phyloP scores from a whole-genome alignment of 2,113 vertebrate species.

The Tragelaphus buxtoni region DNA sequence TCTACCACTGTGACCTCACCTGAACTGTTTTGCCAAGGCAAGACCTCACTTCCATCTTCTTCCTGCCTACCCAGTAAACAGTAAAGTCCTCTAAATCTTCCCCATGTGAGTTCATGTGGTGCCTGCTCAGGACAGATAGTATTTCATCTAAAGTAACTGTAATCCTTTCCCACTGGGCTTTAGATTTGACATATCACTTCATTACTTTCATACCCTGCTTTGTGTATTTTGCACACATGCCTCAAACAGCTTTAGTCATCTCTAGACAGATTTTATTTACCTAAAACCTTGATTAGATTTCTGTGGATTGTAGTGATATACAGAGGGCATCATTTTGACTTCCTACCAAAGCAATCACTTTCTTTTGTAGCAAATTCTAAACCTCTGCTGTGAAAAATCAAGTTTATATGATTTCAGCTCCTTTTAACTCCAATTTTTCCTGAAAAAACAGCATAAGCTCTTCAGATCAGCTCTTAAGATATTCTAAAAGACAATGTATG shows the following conservation, averaged over 20 bases:
- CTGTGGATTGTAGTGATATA: neutral
- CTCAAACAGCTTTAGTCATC: neutral
- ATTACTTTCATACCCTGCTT: neutral
- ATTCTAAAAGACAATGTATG: neutral
- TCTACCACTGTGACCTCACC: neutral
- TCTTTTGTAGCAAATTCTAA: neutral
- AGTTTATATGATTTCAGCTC: neutral
- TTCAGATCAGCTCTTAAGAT: neutral
- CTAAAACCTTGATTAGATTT: neutral
- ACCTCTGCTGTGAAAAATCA: neutral
- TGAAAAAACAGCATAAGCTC: neutral
- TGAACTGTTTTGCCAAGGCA: neutral
- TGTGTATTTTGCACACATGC: neutral
- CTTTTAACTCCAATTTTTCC: neutral
- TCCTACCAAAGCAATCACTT: neutral
- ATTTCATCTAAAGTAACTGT: neutral
- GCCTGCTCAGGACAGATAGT: neutral
- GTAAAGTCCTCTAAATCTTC: neutral
- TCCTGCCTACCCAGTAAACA: neutral
- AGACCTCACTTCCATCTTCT: neutral
- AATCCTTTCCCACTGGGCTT: neutral
- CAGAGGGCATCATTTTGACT: neutral
- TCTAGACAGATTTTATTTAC: neutral
- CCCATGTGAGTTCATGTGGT: neutral
- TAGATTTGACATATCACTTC: neutral